Evolutionary conservation across 2,888 invertebrate genomes (phyloP), one percentile per base, ranked within the genome.

Genomic region (Noctuana brunneofusca): DNA sequence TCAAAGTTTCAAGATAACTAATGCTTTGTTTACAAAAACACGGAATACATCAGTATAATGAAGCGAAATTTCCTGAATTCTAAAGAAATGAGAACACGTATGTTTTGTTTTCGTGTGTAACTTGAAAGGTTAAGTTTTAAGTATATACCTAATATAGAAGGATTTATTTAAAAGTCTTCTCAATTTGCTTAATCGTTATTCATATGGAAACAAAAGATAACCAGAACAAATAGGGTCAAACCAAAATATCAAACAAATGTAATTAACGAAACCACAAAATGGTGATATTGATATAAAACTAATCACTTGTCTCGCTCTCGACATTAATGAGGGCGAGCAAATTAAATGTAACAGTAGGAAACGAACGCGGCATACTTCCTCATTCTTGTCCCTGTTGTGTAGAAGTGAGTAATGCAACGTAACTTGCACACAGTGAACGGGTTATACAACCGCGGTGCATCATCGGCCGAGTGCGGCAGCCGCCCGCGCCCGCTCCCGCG

Each of bases 341-440:
- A 83, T 86, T 81, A 80, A 85, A 83, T 86, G 83, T 85, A 86
- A 86, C 80, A 86, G 79, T 74, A 86, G 89, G 87, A 89, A 90
- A 84, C 75, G 78, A 78, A 78, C 48, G 56, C 59, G 59, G 58
- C 64, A 74, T 72, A 74, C 81, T 89, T 89, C 88, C 88, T 87
- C 84, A 83, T 88, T 86, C 83, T 84, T 70, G 73, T 79, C 79
- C 76, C 77, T 75, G 78, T 71, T 70, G 75, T 73, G 73, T 71
- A 70, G 75, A 74, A 75, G 80, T 81, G 79, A 82, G 82, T 83
- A 80, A 83, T 80, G 83, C 78, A 84, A 76, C 78, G 81, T 81
- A 79, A 76, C 75, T 70, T 68, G 71, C 71, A 74, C 75, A 75
- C 74, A 75, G 67, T 70, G 65, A 73, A 65, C 66, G 73, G 74